phyloP scores from a whole-genome alignment of 2,797 vertebrate species.

The Sebastes elongatus region DNA sequence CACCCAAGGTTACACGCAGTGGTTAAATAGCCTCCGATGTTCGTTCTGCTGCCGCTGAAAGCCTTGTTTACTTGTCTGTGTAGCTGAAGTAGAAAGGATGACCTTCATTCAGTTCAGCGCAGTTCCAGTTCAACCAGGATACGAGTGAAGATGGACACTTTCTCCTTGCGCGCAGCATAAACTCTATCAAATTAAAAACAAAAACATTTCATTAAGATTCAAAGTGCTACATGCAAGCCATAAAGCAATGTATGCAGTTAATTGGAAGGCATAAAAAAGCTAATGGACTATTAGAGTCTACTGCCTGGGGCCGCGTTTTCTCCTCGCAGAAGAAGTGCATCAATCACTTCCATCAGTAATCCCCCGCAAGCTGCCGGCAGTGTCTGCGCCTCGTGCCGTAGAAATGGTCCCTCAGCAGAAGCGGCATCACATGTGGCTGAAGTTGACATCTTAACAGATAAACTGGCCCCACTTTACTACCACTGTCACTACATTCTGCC shows the following conservation, averaged over 20 bases:
- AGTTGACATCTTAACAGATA: slow-evolving; percentile 74
- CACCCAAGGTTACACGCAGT: slow-evolving; percentile 52
- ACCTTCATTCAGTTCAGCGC: slow-evolving; percentile 27
- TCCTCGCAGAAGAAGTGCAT: slow-evolving; percentile 67
- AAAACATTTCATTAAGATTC: slow-evolving; percentile 78
- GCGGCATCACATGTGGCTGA: slow-evolving; percentile 51
- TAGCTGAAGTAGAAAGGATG: slow-evolving; percentile 22
- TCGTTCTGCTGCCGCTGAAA: slow-evolving; percentile 26
- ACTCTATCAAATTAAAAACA: slow-evolving; percentile 61
- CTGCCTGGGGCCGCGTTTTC: slow-evolving; percentile 64
- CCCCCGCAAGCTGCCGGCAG: slow-evolving; percentile 53
- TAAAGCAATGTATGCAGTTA: slow-evolving; percentile 75
- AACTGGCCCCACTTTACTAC: slow-evolving; percentile 58
- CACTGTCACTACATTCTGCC: slow-evolving; percentile 63
- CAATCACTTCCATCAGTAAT: slow-evolving; percentile 74
- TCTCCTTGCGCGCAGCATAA: slow-evolving; percentile 26
- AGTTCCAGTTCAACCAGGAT: slow-evolving; percentile 1
- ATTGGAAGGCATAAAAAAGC: slow-evolving; percentile 74
- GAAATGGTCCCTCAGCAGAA: slow-evolving; percentile 30
- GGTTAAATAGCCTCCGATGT: slow-evolving; percentile 41
- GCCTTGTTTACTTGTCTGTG: slow-evolving; percentile 27
- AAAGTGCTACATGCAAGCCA: slow-evolving; percentile 49
- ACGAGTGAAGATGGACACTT: neutral
- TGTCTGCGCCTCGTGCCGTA: slow-evolving; percentile 42
- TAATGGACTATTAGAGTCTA: slow-evolving; percentile 77